Base-by-base conservation (phyloP, 2,113 vertebrate species). In the Chamaetylas fuelleborni region DNA sequence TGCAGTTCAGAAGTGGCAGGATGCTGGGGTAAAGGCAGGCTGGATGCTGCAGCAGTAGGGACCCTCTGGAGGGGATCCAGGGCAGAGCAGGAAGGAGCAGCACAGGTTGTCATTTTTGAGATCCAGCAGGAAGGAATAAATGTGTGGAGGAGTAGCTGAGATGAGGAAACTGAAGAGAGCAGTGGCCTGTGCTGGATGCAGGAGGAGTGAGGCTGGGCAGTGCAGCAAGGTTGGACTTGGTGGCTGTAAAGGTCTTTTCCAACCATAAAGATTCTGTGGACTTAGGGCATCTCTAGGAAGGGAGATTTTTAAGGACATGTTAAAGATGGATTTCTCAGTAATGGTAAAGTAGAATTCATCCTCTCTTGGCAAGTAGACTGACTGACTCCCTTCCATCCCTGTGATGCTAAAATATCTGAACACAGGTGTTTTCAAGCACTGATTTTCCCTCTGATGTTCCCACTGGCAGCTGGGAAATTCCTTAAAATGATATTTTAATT, bases 181-280 rank as follows among this genome's bases (percentile, higher is more conserved):
- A 54, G 34, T 19, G 56, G 14, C 40, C 50, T 40, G 33, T 23
- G 4, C 51, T 50, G 65, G 47, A 2, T 16, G 65, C 25, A 14
- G 19, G 29, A 11, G 54, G 47, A 53, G 28, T 5, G 1, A 18
- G 57, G 81, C 45, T 62, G 42, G 78, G 45, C 9, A 6, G 5
- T 15, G 38, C 53, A 60, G 57, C 16, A 40, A 11, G n/a, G 38
- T 15, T 47, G 40, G 29, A 7, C n/a, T 19, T n/a, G 11, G 14
- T 34, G 66, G 4, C 13, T 29, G 12, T 31, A 5, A 69, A 90
- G 29, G 11, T 23, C 11, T 69, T 47, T 34, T 15, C 77, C 47
- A 48, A 0, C 38, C 5, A 1, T 45, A n/a, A 29, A 8, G 23
- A 18, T 20, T 29, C 28, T 60, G 1, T 7, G 26, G 47, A 1